Evolutionary conservation across 2,797 vertebrate genomes (phyloP).

Genomic region (Varecia variegata): DNA sequence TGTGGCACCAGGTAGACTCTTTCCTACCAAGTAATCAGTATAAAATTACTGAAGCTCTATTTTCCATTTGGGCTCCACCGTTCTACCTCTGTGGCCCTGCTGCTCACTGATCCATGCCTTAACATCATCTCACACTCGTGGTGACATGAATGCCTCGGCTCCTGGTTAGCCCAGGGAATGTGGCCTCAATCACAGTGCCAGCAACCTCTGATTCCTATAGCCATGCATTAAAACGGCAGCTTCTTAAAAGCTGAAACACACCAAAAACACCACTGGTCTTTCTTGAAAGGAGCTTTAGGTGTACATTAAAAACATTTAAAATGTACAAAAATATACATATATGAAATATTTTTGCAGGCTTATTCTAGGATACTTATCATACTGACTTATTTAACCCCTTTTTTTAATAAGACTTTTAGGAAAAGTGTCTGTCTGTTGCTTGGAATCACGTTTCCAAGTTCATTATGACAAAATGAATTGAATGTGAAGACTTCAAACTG

Average conservation of each 20-base stretch:
- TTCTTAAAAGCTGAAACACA: conserved; percentile 12
- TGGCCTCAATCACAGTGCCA: not conserved
- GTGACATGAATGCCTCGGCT: not conserved
- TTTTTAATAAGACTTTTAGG: not conserved
- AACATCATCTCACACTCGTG: not conserved
- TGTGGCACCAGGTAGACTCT: conserved; percentile 55
- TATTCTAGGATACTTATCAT: not conserved
- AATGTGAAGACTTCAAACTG: not conserved
- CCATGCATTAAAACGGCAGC: not conserved
- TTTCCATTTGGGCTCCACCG: conserved; percentile 22
- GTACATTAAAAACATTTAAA: not conserved
- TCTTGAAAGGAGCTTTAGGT: not conserved
- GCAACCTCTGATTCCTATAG: not conserved
- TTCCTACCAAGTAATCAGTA: conserved; percentile 47
- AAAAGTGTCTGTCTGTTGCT: not conserved
- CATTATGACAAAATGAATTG: not conserved
- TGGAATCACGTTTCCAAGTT: not conserved
- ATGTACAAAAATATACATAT: not conserved
- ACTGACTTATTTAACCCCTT: not conserved
- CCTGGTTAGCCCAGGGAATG: not conserved
- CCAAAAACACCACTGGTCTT: not conserved
- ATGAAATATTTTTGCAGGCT: not conserved
- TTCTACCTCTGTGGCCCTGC: not conserved
- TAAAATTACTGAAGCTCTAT: conserved; percentile 43
- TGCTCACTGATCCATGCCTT: not conserved